Conservation (phyloP, 1,140 invertebrate genomes). For the Scaptomyza graminum region DNA sequence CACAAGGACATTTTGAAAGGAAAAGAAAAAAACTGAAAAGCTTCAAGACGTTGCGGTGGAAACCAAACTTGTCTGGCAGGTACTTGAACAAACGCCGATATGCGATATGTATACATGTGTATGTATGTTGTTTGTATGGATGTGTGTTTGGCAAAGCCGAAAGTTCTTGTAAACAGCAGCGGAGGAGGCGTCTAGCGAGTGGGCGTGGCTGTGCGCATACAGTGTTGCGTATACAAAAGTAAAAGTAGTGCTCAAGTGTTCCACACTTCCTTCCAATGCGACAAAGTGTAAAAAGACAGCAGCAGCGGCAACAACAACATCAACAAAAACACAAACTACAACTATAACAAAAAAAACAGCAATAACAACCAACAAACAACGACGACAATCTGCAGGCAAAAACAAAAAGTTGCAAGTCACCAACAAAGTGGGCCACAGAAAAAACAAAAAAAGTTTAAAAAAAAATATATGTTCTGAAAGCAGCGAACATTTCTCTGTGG, state of each 20-base stretch:
- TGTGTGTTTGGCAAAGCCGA: slow-evolving; percentile 4
- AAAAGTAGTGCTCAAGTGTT: slow-evolving; percentile 75
- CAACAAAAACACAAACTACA: not conserved
- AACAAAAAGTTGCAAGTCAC: slow-evolving; percentile 71
- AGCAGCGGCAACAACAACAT: slow-evolving; percentile 29
- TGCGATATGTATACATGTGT: slow-evolving; percentile 6
- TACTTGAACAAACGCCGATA: slow-evolving; percentile 56
- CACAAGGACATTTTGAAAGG: slow-evolving; percentile 51
- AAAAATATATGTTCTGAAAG: slow-evolving; percentile 2
- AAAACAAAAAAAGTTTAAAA: slow-evolving; percentile 44
- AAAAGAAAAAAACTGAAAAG: slow-evolving; percentile 42
- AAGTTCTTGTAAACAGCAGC: slow-evolving; percentile 15
- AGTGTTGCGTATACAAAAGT: slow-evolving; percentile 76
- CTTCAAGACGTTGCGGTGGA: slow-evolving; percentile 28
- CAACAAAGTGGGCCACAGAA: slow-evolving; percentile 66
- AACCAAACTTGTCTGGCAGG: slow-evolving; percentile 47
- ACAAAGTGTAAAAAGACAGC: slow-evolving; percentile 71
- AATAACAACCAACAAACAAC: slow-evolving; percentile 24
- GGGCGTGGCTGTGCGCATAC: slow-evolving; percentile 28
- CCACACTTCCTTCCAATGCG: slow-evolving; percentile 71
- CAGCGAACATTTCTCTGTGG: slow-evolving; percentile 31
- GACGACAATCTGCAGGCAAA: slow-evolving; percentile 39
- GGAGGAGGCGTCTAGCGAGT: not conserved
- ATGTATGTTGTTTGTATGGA: not conserved
- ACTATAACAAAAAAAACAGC: slow-evolving; percentile 11